Evolutionary conservation across 2,888 invertebrate species (phyloP).

Genomic region (Cheilosia pagana): DNA sequence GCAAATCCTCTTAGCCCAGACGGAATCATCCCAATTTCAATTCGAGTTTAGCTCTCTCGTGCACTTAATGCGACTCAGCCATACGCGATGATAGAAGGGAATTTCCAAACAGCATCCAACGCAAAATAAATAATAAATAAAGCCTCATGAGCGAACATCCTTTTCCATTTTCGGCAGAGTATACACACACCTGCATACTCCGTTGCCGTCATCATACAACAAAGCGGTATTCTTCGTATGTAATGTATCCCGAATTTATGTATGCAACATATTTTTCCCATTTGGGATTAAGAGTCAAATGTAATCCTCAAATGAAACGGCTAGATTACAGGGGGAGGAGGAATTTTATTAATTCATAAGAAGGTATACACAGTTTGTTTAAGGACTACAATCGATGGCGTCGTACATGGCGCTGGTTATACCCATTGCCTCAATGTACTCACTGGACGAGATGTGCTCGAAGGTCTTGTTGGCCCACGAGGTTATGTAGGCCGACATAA

Average conservation of each 20-base stretch:
- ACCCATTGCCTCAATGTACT: slow-evolving; percentile 7
- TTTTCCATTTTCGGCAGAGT: slow-evolving; percentile 36
- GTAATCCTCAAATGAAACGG: slow-evolving; percentile 50
- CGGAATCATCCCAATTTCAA: slow-evolving; percentile 57
- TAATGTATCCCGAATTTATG: slow-evolving; percentile 12
- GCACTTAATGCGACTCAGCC: slow-evolving; percentile 50
- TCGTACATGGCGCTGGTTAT: slow-evolving; percentile 30
- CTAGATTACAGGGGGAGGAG: slow-evolving; percentile 48
- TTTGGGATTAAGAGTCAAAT: slow-evolving; percentile 55
- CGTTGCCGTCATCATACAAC: slow-evolving; percentile 15
- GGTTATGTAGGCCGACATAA: slow-evolving; percentile 26
- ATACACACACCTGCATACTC: not conserved
- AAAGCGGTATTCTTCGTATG: slow-evolving; percentile 28
- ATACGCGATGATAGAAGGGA: slow-evolving; percentile 64
- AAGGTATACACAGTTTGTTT: slow-evolving; percentile 24
- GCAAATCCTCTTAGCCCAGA: slow-evolving; percentile 66
- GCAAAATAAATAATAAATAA: slow-evolving; percentile 67
- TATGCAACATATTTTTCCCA: slow-evolving; percentile 42
- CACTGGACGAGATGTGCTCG: slow-evolving; percentile 21
- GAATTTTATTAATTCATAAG: slow-evolving; percentile 62
- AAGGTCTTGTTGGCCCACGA: slow-evolving; percentile 25
- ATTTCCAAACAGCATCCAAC: slow-evolving; percentile 65
- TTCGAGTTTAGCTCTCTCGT: slow-evolving; percentile 47
- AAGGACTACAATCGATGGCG: slow-evolving; percentile 43
- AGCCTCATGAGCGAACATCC: slow-evolving; percentile 49